phyloP scores from a whole-genome alignment of 2,888 invertebrate genomes.

The Hirudinaria manillensis region DNA sequence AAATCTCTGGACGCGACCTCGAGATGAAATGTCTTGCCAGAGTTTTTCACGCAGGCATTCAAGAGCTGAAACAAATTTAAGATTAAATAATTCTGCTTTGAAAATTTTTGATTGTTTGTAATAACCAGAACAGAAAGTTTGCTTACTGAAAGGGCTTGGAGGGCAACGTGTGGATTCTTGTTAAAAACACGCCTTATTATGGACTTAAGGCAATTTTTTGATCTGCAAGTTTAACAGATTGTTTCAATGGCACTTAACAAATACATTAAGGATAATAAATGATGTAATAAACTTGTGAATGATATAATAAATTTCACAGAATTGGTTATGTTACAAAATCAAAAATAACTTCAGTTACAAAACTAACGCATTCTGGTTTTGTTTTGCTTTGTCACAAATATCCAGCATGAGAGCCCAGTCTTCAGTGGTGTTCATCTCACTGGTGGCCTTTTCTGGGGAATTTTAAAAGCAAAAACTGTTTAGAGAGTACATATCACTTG shows the following conservation, averaged over 20 bases:
- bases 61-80: conserved; percentile 60
- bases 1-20: conserved; percentile 95
- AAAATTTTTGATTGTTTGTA: not conserved
- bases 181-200: conserved; percentile 77
- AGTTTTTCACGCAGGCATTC: conserved; percentile 91
- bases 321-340: not conserved
- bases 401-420: conserved; percentile 87
- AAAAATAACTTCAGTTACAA: not conserved
- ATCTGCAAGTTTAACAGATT: conserved; percentile 54
- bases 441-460: conserved; percentile 78
- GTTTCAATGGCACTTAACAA: no score
- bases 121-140: no score
- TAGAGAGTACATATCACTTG: conserved; percentile 38
- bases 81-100: conserved; percentile 1
- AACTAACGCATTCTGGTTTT: conserved; percentile 59
- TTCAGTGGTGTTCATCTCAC: conserved; percentile 80
- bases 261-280: no score
- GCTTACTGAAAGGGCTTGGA: conserved; percentile 74
- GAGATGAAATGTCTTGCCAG: conserved; percentile 81
- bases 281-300: not conserved
- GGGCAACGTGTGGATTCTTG: conserved; percentile 82
- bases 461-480: not conserved
- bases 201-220: conserved; percentile 78
- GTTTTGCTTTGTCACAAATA: conserved; percentile 83
- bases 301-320: not conserved